phyloP scores from a whole-genome alignment of 2,888 invertebrate species.

The Cerastis leucographa region DNA sequence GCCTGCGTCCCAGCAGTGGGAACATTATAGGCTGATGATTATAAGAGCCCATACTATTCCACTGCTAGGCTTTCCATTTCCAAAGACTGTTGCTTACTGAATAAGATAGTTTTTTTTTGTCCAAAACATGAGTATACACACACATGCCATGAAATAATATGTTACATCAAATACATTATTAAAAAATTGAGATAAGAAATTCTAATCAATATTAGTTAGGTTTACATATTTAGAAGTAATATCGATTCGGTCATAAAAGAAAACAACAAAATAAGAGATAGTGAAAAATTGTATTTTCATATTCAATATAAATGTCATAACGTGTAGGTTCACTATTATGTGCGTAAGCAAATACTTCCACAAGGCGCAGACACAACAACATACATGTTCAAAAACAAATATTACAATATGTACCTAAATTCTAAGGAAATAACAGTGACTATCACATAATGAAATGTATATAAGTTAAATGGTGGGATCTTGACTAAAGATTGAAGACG shows the following conservation, averaged over 20 bases:
- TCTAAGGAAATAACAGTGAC: conserved; percentile 32
- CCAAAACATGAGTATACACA: background rate
- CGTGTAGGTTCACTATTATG: conserved; percentile 7
- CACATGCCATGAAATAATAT: background rate
- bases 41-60: no score
- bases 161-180: background rate
- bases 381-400: conserved; percentile 6
- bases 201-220: background rate
- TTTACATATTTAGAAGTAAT: background rate
- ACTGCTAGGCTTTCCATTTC: no score
- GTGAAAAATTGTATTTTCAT: conserved; percentile 38
- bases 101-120: no score
- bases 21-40: no score
- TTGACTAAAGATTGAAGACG: conserved; percentile 49
- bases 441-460: conserved; percentile 34
- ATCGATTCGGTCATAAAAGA: background rate
- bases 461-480: conserved; percentile 60
- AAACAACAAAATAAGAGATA: conserved; percentile 14
- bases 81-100: no score
- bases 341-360: conserved; percentile 22
- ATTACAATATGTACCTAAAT: conserved; percentile 12
- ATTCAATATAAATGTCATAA: conserved; percentile 1
- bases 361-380: conserved; percentile 22
- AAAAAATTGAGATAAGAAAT: background rate
- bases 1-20: no score